A percentile compares a stretch with the other conserved stretches of the same genome.
Evolutionary conservation across 2,113 vertebrate species (phyloP).

Genomic region (Ceyx margarethae): DNA sequence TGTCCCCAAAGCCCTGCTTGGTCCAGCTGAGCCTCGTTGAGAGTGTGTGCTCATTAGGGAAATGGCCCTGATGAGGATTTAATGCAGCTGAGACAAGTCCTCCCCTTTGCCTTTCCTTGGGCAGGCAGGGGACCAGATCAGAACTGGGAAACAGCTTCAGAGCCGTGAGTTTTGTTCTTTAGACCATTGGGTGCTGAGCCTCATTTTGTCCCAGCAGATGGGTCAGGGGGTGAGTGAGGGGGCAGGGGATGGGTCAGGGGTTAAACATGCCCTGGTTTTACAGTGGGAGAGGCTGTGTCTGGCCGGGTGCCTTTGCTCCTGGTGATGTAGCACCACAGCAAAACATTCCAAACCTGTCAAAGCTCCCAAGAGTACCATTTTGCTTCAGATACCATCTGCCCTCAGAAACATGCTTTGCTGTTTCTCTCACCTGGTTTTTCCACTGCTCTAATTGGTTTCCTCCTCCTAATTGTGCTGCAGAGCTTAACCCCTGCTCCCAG

Average conservation of each 20-base stretch:
- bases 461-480: not conserved
- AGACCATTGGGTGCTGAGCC: not conserved
- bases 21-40: not conserved
- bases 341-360: not conserved
- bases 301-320: not conserved
- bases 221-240: not conserved
- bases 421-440: not conserved
- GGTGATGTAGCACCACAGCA: not conserved
- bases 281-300: not conserved
- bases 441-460: not conserved
- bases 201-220: not conserved
- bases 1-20: not conserved
- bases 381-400: conserved; percentile 4
- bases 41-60: not conserved
- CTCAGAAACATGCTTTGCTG: not conserved
- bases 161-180: rapidly evolving
- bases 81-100: not conserved
- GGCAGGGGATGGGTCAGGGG: not conserved
- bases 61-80: not conserved
- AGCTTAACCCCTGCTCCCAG: rapidly evolving
- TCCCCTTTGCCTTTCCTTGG: no score
- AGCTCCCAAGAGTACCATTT: not conserved
- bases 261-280: not conserved
- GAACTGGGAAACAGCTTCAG: rapidly evolving
- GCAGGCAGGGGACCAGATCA: not conserved